phyloP scores from a whole-genome alignment of 1,140 invertebrate species.

The Drosophila seguyi region DNA sequence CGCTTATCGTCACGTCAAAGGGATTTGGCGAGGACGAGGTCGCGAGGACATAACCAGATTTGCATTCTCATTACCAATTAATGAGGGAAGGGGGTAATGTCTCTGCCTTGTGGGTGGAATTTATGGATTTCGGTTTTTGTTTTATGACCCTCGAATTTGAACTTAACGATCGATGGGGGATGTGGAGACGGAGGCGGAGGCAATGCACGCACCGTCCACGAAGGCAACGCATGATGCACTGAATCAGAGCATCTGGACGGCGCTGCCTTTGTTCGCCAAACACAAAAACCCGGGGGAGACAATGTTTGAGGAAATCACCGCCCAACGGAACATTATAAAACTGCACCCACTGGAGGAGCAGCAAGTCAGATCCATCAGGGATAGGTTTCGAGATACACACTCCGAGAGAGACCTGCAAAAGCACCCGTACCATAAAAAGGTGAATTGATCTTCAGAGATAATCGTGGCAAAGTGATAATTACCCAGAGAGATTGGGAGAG shows the following conservation, averaged over 20 bases:
- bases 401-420: slow-evolving; percentile 1
- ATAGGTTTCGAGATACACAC: slow-evolving; percentile 23
- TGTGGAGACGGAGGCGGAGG: slow-evolving; percentile 1
- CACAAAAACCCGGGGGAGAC: slow-evolving; percentile 37
- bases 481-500: slow-evolving; percentile 2
- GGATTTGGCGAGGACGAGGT: slow-evolving; percentile 40
- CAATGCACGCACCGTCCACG: slow-evolving; percentile 66
- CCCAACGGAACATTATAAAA: slow-evolving; percentile 39
- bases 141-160: slow-evolving; percentile 37
- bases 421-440: not conserved
- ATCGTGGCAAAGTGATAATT: slow-evolving; percentile 18
- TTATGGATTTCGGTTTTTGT: slow-evolving; percentile 41
- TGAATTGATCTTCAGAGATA: slow-evolving; percentile 12
- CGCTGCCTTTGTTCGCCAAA: slow-evolving; percentile 63
- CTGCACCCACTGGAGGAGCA: slow-evolving; percentile 27
- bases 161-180: slow-evolving; percentile 28
- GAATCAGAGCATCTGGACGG: slow-evolving; percentile 19
- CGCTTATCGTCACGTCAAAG: slow-evolving; percentile 54
- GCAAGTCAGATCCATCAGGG: slow-evolving; percentile 42
- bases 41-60: slow-evolving; percentile 37
- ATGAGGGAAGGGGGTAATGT: not conserved
- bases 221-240: slow-evolving; percentile 66
- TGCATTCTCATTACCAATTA: slow-evolving; percentile 46
- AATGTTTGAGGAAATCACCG: slow-evolving; percentile 31
- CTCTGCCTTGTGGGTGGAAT: slow-evolving; percentile 27